These are phyloP conservation scores for Ceratothoa steindachneri DNA, from an alignment of 2,888 invertebrate species.

Conservation along the genomic window DNA sequence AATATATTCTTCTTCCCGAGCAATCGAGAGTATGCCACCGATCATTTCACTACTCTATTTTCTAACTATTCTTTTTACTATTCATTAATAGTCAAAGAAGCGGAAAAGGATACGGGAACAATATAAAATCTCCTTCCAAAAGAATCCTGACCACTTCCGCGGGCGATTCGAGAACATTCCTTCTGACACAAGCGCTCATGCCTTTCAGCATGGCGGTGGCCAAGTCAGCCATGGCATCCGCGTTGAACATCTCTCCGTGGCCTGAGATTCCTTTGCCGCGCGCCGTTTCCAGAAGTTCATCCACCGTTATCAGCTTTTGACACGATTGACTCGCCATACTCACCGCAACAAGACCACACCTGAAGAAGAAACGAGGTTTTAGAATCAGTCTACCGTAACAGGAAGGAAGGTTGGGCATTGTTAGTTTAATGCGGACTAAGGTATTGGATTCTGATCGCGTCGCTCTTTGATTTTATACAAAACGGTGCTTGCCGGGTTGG, in stretches of 20 bases:
- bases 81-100: no score
- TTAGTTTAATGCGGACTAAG: no score
- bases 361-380: constrained; percentile 14
- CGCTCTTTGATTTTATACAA: no score
- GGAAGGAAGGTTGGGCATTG: no score
- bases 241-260: constrained; percentile 45
- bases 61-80: no score
- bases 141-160: constrained; percentile 26
- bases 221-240: constrained; percentile 27
- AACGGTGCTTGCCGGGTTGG: no score
- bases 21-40: no score
- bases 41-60: no score
- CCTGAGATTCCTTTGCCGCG: constrained; percentile 19
- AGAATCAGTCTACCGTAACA: neutral
- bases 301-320: constrained; percentile 10
- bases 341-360: constrained; percentile 43
- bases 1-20: no score
- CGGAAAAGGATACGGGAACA: constrained; percentile 46
- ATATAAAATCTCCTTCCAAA: constrained; percentile 33
- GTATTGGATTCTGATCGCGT: no score
- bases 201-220: constrained; percentile 26
- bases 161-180: constrained; percentile 29
- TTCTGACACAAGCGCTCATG: constrained; percentile 31
- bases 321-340: constrained; percentile 42
- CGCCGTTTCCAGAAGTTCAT: constrained; percentile 27